phyloP scores from a whole-genome alignment of 2,888 invertebrate genomes.

The Lithophane leautieri region DNA sequence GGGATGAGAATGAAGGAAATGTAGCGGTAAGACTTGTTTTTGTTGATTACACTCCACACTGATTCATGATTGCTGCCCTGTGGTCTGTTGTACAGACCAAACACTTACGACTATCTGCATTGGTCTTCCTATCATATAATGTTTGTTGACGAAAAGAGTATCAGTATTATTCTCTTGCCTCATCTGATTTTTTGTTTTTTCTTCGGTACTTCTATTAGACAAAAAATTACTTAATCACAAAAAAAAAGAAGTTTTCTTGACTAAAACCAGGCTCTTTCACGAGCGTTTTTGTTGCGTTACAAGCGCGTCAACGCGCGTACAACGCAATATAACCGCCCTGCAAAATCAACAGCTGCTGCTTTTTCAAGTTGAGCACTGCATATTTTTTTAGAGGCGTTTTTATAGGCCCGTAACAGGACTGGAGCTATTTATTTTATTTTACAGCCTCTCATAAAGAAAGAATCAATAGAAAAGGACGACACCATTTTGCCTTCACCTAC shows the following conservation, averaged over 20 bases:
- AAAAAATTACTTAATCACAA: too few relatives aligned
- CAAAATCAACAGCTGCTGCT: not conserved
- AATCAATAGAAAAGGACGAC: constrained; percentile 83
- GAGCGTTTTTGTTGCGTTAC: not conserved
- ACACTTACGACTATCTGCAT: not conserved
- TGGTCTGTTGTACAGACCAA: not conserved
- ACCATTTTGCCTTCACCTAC: constrained; percentile 86
- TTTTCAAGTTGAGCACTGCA: not conserved
- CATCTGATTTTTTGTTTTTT: not conserved
- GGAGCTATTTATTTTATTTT: constrained; percentile 38
- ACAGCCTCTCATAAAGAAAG: constrained; percentile 80
- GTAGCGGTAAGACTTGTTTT: constrained; percentile 66
- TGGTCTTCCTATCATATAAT: not conserved
- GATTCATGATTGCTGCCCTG: not conserved
- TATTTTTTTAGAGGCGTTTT: not conserved
- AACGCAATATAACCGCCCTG: not conserved
- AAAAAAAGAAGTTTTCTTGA: not conserved
- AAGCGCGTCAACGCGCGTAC: not conserved
- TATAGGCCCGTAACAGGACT: not conserved
- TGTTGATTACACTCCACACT: not conserved
- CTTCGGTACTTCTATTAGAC: not conserved
- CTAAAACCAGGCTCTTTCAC: not conserved
- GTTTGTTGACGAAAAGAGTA: not conserved
- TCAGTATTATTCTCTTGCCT: not conserved
- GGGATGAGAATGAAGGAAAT: constrained; percentile 38